Conservation (phyloP, 2,113 vertebrate species). For the Dasyornis broadbenti region DNA sequence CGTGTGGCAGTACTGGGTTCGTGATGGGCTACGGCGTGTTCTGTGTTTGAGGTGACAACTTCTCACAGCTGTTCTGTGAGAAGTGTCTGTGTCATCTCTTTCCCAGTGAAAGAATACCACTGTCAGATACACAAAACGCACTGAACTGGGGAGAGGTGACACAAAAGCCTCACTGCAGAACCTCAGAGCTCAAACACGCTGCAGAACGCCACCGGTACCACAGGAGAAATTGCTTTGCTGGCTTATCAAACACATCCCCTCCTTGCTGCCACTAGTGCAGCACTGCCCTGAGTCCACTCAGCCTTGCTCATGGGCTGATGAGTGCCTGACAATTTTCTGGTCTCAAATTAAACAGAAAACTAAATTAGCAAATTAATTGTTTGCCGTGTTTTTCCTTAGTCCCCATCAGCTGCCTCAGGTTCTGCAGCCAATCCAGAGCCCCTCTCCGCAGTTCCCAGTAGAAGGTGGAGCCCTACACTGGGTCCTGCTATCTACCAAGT, state of each 20-base stretch:
- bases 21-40: accelerated
- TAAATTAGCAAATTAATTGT: constrained; percentile 94
- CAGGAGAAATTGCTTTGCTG: background rate
- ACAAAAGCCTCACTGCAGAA: background rate
- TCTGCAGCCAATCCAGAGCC: constrained; percentile 69
- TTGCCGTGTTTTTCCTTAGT: constrained; percentile 79
- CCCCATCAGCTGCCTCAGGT: constrained; percentile 78
- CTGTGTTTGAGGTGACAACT: background rate
- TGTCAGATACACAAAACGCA: background rate
- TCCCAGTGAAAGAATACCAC: background rate
- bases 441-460: constrained; percentile 11
- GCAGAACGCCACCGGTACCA: background rate
- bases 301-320: constrained; percentile 46
- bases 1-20: background rate
- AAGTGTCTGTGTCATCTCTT: accelerated
- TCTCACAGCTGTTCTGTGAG: background rate
- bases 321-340: constrained; percentile 86
- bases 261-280: background rate
- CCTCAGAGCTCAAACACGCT: background rate
- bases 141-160: accelerated
- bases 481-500: constrained; percentile 74
- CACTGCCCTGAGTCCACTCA: constrained; percentile 20
- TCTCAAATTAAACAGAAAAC: constrained; percentile 90
- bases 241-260: background rate
- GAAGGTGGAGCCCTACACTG: constrained; percentile 65